Percentiles rank a stretch among this genome's conserved stretches.
These are phyloP conservation scores for Lasioglossum morio DNA, from an alignment of 2,888 invertebrate genomes.

Conservation along the genomic window DNA sequence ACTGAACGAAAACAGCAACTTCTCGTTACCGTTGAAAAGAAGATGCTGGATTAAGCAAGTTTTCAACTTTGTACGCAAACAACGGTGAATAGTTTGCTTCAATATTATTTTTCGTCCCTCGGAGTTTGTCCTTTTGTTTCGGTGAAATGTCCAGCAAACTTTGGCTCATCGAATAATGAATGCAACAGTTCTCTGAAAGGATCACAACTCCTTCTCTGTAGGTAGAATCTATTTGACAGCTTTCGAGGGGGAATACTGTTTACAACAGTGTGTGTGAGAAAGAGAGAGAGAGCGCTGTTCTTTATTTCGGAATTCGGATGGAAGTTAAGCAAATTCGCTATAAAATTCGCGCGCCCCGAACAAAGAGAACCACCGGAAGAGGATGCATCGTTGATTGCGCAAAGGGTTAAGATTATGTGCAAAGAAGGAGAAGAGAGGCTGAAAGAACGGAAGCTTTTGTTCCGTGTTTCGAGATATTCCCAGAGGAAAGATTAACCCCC, in stretches of 20 bases:
- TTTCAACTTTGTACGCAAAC: background rate
- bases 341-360: constrained; percentile 19
- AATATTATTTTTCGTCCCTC: background rate
- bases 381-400: constrained; percentile 55
- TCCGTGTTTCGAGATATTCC: constrained; percentile 80
- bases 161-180: background rate
- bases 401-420: constrained; percentile 54
- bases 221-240: background rate
- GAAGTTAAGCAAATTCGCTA: constrained; percentile 36
- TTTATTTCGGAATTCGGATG: background rate
- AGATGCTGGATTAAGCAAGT: background rate
- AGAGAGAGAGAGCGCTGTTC: background rate
- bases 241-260: background rate
- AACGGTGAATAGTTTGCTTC: background rate
- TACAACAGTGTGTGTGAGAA: background rate
- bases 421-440: constrained; percentile 48
- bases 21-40: background rate
- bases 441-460: constrained; percentile 76
- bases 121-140: background rate
- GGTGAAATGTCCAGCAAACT: too few relatives aligned
- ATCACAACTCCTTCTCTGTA: background rate
- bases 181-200: background rate
- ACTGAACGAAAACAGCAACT: background rate
- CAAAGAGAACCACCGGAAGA: constrained; percentile 40
- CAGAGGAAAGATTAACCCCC: constrained; percentile 80